phyloP scores from a whole-genome alignment of 1,140 invertebrate species.

The Samia ricini region DNA sequence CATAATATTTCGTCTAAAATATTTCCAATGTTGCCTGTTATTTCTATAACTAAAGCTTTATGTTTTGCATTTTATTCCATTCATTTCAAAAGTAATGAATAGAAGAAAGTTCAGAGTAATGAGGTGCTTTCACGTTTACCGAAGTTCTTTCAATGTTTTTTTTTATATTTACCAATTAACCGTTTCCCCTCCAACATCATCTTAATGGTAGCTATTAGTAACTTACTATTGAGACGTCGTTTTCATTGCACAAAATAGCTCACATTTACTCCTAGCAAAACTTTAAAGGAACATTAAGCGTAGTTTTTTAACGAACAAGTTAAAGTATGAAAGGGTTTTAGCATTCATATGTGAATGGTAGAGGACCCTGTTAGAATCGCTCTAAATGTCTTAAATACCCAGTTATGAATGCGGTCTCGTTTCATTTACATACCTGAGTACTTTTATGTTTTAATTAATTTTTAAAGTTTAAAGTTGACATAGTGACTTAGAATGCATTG shows the following conservation, averaged over 20 bases:
- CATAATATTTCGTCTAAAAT: too few species aligned
- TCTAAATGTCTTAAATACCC: constrained; percentile 56
- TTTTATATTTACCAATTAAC: constrained; percentile 23
- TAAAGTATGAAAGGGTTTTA: constrained; percentile 39
- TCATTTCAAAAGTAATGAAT: not conserved
- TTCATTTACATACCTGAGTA: constrained; percentile 32
- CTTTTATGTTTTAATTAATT: constrained; percentile 48
- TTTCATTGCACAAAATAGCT: constrained; percentile 41
- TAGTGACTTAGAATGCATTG: constrained; percentile 21
- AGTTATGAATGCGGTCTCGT: constrained; percentile 38
- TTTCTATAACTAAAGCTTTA: too few species aligned
- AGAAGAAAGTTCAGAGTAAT: not conserved
- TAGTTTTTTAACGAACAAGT: constrained; percentile 48
- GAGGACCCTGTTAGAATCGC: constrained; percentile 56
- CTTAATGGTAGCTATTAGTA: constrained; percentile 25
- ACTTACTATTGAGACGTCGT: constrained; percentile 39
- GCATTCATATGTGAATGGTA: constrained; percentile 46
- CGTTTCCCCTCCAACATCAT: constrained; percentile 15
- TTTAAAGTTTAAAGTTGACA: constrained; percentile 18
- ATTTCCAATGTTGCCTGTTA: too few species aligned
- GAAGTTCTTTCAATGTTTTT: not conserved
- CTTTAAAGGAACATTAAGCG: constrained; percentile 34
- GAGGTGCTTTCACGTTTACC: not conserved
- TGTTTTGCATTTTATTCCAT: not conserved
- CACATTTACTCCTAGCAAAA: constrained; percentile 27